Base-by-base conservation (phyloP, 2,888 invertebrate genomes). In the Pelosia muscerda region DNA sequence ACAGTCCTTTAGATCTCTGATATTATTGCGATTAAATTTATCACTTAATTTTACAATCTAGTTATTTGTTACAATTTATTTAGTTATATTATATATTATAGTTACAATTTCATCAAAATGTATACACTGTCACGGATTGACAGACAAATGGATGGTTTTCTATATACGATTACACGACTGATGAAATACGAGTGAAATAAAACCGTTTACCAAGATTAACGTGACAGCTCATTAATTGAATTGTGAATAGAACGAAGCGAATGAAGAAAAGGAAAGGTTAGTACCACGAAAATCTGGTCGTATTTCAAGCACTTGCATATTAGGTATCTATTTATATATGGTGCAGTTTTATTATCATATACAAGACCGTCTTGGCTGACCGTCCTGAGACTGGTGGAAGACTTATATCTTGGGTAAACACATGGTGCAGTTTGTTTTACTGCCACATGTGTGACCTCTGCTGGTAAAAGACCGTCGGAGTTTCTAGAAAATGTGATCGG, bases 201-300 rank as follows among this genome's bases (percentile, higher is more conserved):
- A 31, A 59, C 23, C 23, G 22, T 38, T 59, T 59, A 34, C 19
- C 25, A 60, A 26, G 19, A 60, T 25, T 60, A 19, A 22, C 34
- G n/a, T 53, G 28, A 62, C 28, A 53, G 28, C 22, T 42, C 42
- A 60, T 60, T 60, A 38, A 60, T 60, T 23, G 34, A 60, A 60
- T 60, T 55, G 49, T n/a, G 49, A n/a, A 49, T n/a, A 49, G n/a
- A 15, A 49, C n/a, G n/a, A n/a, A 49, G 8, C n/a, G 4, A 9
- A 8, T 8, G 9, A 6, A 49, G 9, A 49, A n/a, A n/a, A n/a
- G 9, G 49, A n/a, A n/a, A 19, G 49, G n/a, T 10, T 31, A 31
- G 10, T 1, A 9, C 5, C n/a, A 49, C 8, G 0, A 42, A 13
- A 10, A 1, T 15, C 13, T 2, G 5, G 19, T 42, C 2, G 19